These are phyloP conservation scores for Bombus difficillimus DNA, from an alignment of 1,140 invertebrate genomes.

Conservation along the genomic window DNA sequence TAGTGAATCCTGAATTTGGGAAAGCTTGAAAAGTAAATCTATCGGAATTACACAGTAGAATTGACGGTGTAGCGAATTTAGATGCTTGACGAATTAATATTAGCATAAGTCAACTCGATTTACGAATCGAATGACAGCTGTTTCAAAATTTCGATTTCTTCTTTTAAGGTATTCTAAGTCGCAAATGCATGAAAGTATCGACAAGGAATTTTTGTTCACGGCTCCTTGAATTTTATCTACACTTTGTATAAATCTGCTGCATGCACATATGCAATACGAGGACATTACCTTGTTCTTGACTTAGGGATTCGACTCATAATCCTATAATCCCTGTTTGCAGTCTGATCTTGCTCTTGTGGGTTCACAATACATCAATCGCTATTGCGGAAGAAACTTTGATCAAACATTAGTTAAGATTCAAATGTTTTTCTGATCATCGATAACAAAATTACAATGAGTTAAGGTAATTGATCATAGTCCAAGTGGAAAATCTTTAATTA, in stretches of 20 bases:
- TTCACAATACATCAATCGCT: slow-evolving; percentile 1
- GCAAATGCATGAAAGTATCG: neutral
- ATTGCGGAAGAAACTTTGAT: neutral
- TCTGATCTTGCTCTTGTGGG: neutral
- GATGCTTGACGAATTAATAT: neutral
- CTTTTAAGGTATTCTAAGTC: neutral
- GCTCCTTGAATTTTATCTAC: neutral
- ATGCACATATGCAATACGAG: neutral
- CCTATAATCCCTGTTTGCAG: slow-evolving; percentile 11
- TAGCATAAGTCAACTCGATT: neutral
- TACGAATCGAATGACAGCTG: neutral
- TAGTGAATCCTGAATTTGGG: neutral
- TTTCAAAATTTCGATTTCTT: neutral
- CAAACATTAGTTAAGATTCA: slow-evolving; percentile 4
- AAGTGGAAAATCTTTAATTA: neutral
- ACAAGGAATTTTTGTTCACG: neutral
- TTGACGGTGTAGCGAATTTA: neutral
- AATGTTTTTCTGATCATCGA: neutral
- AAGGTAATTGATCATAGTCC: neutral
- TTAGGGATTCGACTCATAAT: neutral
- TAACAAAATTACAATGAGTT: neutral
- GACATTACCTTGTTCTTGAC: neutral
- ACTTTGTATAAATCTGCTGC: neutral
- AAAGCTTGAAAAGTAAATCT: neutral
- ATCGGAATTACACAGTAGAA: neutral